Percentiles rank a stretch among this genome's conserved stretches.
Evolutionary conservation across 1,140 invertebrate genomes (phyloP).

Genomic region (Lepidostoma basale): DNA sequence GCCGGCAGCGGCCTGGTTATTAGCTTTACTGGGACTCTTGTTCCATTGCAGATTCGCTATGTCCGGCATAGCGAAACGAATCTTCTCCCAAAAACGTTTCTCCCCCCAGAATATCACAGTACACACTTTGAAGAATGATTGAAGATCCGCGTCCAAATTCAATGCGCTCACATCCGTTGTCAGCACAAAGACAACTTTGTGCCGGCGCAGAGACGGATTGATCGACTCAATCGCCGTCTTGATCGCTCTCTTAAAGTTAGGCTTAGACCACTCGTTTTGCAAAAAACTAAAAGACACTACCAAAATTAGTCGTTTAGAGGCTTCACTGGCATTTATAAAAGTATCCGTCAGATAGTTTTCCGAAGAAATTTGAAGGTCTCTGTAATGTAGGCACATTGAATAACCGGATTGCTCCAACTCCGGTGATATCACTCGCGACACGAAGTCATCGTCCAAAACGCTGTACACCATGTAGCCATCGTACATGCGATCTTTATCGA

Average conservation of each 20-base stretch:
- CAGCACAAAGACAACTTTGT: slow-evolving; percentile 72
- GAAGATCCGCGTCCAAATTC: slow-evolving; percentile 80
- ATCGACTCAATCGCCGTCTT: slow-evolving; percentile 77
- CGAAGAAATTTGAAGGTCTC: slow-evolving; percentile 72
- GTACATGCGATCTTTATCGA: slow-evolving; percentile 79
- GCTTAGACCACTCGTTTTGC: slow-evolving; percentile 76
- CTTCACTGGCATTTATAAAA: slow-evolving; percentile 80
- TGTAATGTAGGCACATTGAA: slow-evolving; percentile 75
- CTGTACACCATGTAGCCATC: slow-evolving; percentile 91
- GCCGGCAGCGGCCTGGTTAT: slow-evolving; percentile 56
- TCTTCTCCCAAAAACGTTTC: slow-evolving; percentile 88
- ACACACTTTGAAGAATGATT: slow-evolving; percentile 80
- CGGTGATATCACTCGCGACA: slow-evolving; percentile 76
- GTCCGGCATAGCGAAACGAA: slow-evolving; percentile 86
- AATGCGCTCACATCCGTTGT: slow-evolving; percentile 79
- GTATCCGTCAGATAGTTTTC: slow-evolving; percentile 76
- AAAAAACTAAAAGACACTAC: slow-evolving; percentile 77
- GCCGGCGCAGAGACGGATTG: slow-evolving; percentile 63
- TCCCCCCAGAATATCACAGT: slow-evolving; percentile 85
- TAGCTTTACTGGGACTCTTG: slow-evolving; percentile 58
- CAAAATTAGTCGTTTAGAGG: slow-evolving; percentile 72
- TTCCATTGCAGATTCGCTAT: slow-evolving; percentile 63
- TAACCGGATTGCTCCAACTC: slow-evolving; percentile 80
- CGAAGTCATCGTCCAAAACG: slow-evolving; percentile 83
- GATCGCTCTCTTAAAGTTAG: slow-evolving; percentile 72